These are phyloP conservation scores for Rhincodon typus DNA, from an alignment of 2,797 vertebrate species.

Conservation along the genomic window DNA sequence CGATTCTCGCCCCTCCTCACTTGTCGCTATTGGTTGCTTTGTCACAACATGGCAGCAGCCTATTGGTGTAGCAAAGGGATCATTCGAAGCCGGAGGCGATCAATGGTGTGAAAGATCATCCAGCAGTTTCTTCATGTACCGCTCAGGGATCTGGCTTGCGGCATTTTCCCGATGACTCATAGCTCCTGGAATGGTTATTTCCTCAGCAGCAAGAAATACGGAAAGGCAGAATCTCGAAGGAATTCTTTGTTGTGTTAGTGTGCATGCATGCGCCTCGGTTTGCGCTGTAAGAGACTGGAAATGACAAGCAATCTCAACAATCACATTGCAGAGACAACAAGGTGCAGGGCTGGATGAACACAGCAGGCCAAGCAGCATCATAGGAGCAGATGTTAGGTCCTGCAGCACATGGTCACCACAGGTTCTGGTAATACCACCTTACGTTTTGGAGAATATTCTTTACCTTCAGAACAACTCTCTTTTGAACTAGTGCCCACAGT, in stretches of 20 bases:
- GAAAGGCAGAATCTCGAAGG: neutral
- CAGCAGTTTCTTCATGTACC: neutral
- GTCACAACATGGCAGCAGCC: slow-evolving; percentile 67
- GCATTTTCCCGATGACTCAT: neutral
- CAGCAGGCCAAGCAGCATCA: too few relatives aligned
- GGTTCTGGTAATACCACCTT: neutral
- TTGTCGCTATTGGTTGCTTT: slow-evolving; percentile 52
- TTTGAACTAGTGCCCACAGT: neutral
- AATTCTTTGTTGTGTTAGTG: neutral
- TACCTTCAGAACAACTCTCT: neutral
- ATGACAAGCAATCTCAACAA: neutral
- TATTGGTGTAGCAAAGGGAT: slow-evolving; percentile 52
- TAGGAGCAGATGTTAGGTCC: neutral
- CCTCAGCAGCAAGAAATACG: neutral
- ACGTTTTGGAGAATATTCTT: neutral
- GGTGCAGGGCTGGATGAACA: too few relatives aligned
- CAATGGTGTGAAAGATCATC: neutral
- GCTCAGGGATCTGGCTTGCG: neutral
- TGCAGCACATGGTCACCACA: neutral
- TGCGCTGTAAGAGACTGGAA: neutral
- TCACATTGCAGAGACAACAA: neutral
- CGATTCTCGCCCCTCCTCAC: neutral
- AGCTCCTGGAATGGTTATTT: too few relatives aligned
- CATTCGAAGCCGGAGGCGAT: too few relatives aligned
- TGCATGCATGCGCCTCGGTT: neutral